Conservation (phyloP, 2,113 vertebrate species). For the Megalops atlanticus region DNA sequence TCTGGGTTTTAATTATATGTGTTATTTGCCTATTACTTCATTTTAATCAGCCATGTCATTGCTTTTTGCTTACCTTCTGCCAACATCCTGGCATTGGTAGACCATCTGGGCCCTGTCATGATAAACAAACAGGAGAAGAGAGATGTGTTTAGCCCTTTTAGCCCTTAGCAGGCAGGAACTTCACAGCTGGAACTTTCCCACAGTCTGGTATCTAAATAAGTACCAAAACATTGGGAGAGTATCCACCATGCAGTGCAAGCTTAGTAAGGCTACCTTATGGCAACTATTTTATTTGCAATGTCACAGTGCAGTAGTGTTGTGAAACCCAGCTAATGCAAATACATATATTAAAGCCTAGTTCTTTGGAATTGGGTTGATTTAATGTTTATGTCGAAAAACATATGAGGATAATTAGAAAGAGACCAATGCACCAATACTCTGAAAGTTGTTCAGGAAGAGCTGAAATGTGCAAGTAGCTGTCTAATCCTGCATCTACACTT, state of each 20-base stretch:
- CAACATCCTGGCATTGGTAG: constrained; percentile 84
- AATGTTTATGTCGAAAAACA: not conserved
- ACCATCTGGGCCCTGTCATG: constrained; percentile 77
- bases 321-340: too few species aligned
- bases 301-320: too few species aligned
- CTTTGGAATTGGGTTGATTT: too few species aligned
- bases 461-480: not conserved
- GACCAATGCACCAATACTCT: not conserved
- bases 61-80: constrained; percentile 81
- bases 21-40: not conserved
- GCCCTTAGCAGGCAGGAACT: not conserved
- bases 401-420: not conserved
- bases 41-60: too few species aligned
- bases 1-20: not conserved
- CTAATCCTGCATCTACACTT: not conserved
- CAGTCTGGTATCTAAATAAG: too few species aligned
- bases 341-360: too few species aligned
- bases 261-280: too few species aligned
- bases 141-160: not conserved
- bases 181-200: too few species aligned
- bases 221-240: too few species aligned
- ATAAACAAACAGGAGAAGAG: not conserved
- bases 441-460: not conserved
- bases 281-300: not conserved
- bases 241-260: not conserved